These are phyloP conservation scores for Pampusana beccarii DNA, from an alignment of 2,113 vertebrate species.

Conservation along the genomic window DNA sequence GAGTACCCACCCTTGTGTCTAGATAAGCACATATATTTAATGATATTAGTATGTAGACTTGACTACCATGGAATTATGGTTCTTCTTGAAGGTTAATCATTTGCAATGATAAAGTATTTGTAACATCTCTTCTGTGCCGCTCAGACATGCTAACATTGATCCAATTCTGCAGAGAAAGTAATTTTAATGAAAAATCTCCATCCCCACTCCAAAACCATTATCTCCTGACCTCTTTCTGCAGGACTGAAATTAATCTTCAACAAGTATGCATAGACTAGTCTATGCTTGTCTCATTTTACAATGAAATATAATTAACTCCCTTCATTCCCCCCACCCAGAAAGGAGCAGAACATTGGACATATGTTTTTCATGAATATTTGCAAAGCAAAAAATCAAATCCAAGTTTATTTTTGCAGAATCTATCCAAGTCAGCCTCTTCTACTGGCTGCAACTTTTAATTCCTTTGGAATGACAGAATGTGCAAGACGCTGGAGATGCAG, in stretches of 20 bases:
- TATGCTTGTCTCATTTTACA: background rate
- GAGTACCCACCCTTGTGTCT: background rate
- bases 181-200: background rate
- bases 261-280: background rate
- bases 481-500: fast-evolving
- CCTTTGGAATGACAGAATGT: background rate
- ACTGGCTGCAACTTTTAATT: background rate
- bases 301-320: background rate
- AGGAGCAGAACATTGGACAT: background rate
- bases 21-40: background rate
- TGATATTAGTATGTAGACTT: background rate
- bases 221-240: background rate
- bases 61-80: background rate
- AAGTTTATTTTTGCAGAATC: background rate
- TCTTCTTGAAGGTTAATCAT: background rate
- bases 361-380: background rate
- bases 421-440: background rate
- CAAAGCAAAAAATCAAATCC: background rate
- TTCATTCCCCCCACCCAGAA: background rate
- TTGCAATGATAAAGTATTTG: background rate
- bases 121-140: background rate
- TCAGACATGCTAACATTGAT: background rate
- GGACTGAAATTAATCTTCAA: background rate
- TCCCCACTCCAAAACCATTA: background rate
- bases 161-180: background rate